Percentiles rank a stretch among this genome's conserved stretches.
These are phyloP conservation scores for Drosophila subsilvestris DNA, from an alignment of 2,888 invertebrate species.

Conservation along the genomic window DNA sequence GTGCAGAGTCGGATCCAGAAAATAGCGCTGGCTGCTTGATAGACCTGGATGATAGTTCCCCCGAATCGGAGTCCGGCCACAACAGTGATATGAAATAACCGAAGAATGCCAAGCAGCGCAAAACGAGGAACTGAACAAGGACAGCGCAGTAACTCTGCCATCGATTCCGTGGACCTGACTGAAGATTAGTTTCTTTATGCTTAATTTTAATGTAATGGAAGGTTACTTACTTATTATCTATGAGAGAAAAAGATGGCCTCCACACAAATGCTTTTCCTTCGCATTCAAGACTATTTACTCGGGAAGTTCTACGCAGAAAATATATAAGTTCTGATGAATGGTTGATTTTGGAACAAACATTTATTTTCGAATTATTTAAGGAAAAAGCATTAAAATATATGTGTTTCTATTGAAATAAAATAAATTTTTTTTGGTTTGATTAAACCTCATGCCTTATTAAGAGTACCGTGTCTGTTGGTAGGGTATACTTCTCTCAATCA, in stretches of 20 bases:
- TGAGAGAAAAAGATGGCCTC: not conserved
- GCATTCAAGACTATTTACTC: not conserved
- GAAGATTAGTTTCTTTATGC: slow-evolving; percentile 52
- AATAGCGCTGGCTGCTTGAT: slow-evolving; percentile 41
- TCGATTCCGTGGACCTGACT: slow-evolving; percentile 61
- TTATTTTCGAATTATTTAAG: not conserved
- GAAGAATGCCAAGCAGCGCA: slow-evolving; percentile 18
- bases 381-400: not conserved
- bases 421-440: not conserved
- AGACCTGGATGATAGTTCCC: slow-evolving; percentile 36
- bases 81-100: slow-evolving; percentile 56
- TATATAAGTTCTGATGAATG: not conserved
- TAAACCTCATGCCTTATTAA: not conserved
- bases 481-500: slow-evolving; percentile 29
- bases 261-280: not conserved
- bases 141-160: slow-evolving; percentile 5
- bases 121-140: not conserved
- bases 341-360: not conserved
- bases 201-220: slow-evolving; percentile 1
- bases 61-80: slow-evolving; percentile 17
- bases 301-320: not conserved
- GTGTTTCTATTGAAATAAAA: not conserved
- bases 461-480: not conserved
- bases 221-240: not conserved
- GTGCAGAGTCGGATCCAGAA: slow-evolving; percentile 9